Base-by-base conservation (phyloP, 2,888 invertebrate genomes). In the Dione vanillae region DNA sequence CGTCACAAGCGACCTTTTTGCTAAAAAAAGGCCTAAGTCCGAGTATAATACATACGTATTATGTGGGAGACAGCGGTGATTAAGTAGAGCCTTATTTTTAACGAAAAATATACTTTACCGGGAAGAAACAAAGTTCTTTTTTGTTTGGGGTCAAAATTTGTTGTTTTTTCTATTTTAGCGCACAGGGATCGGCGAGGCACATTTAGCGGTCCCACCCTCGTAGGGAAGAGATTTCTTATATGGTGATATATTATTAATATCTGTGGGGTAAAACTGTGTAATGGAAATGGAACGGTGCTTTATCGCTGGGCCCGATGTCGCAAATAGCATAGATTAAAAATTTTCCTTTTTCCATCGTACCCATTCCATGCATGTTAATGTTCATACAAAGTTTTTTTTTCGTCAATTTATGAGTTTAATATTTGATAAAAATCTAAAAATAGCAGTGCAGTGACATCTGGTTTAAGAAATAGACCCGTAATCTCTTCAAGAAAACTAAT, bases 181-280 rank as follows among this genome's bases (percentile, higher is more conserved):
- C 78, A 85, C 83, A 89, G 90, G 91, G 90, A 84, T 83, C 78
- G 80, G 78, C 84, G 86, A 80, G 84, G 82, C 85, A 82, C 85
- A 85, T 90, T 91, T 86, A 87, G 85, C 85, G 80, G 79, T 76
- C 79, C 90, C 90, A 84, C 91, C 90, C 90, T 83, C 88, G 82
- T 84, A 79, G 80, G 82, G 82, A 82, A 78, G 88, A 90, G 91
- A 89, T 92, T 91, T 92, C 92, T 92, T 92, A 91, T 89, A 87
- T 86, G 80, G 86, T 85, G 84, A 89, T 92, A 88, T 89, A 90
- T 90, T 92, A 91, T 90, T 90, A 89, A 90, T 90, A 88, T 86
- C 83, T 85, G 83, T 80, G 80, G 86, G 86, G 89, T 86, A 86
- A 84, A 86, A 88, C 82, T 76, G 82, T 75, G 82, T 80, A 85